Base-by-base conservation (phyloP, 2,113 vertebrate species). In the Martes martes region DNA sequence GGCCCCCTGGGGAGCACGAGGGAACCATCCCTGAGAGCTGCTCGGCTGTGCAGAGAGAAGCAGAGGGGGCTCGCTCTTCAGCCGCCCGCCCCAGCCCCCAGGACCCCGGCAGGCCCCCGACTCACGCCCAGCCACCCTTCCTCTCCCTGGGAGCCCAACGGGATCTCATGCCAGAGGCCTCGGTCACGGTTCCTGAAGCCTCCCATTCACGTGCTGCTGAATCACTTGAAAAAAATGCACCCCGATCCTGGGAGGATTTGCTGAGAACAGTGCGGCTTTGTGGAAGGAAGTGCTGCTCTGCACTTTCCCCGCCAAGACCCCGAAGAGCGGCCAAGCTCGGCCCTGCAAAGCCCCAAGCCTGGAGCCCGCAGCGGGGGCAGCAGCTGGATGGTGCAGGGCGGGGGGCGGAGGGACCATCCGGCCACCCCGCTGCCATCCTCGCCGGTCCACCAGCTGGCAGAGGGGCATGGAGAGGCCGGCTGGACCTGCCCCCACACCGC, bases 141-240 rank as follows among this genome's bases (percentile, higher is more conserved):
- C 55, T 11, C 84, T 63, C 69, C 80, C 14, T 0, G 50, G 0
- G 2, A 73, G 87, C 96, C 88, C 67, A 7, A 84, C 1, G 0
- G 91, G 83, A n/a, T 21, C 91, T 92, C 79, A 6, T 21, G 91
- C 93, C 96, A 96, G 81, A 59, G 67, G 59, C 87, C 87, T 83
- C 52, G 91, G 52, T 96, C 97, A 96, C 2, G 81, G 98, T 97
- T 97, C 89, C 97, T 91, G 65, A 82, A 97, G 98, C 97, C 96
- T 86, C 98, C 98, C 98, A 96, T 96, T 99, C 99, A 99, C 98
- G 98, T 99, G 99, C 98, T 98, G 98, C 98, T 99, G 99, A 99
- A 98, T 99, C 99, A 99, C 95, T 98, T 98, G 97, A 98, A 98
- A 99, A 99, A 99, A 98, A 99, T 99, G 98, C 98, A 97, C 97